Base-by-base conservation (phyloP, 2,888 invertebrate species). In the Oxytorus armatus region DNA sequence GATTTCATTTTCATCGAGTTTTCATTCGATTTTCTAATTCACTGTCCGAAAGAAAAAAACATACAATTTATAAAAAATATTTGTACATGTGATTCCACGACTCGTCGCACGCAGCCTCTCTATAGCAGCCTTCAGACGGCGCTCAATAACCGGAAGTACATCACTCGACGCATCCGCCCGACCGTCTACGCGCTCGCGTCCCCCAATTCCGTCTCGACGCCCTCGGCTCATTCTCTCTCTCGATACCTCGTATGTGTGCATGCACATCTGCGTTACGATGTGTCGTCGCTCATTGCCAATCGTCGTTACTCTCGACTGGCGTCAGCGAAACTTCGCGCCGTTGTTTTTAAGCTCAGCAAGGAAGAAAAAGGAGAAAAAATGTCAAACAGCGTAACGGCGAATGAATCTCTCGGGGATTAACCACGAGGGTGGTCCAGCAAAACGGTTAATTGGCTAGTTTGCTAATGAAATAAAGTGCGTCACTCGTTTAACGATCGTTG, bases 91-190 rank as follows among this genome's bases (percentile, higher is more conserved):
- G 8, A 39, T 69, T 29, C 44, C 14, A 25, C 63, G 49, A 70
- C 73, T 74, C 75, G 49, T 66, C 39, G 63, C 42, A 69, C 61
- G 77, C 83, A 84, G 82, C 83, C 80, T 82, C 79, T 81, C 80
- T 66, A 33, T 57, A 25, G 84, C 79, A 85, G 82, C 83, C 83
- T 84, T 82, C 83, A 82, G 83, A 83, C 83, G 84, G 74, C 88
- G 89, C 86, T 90, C 89, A 88, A 90, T 90, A 90, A 90, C 90
- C 90, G 90, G 90, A 90, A 90, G 90, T 87, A 88, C 89, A 87
- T 90, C 89, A 89, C 89, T 90, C 89, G 89, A 86, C 90, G 88
- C 91, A 91, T 91, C 91, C 91, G 91, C 87, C 87, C 90, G 88
- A 89, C 87, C 82, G 88, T 89, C 89, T 90, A 87, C 89, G 80